Evolutionary conservation across 2,113 vertebrate species (phyloP), one percentile per base, ranked within the genome.

Genomic region (Campylomormyrus numenius): DNA sequence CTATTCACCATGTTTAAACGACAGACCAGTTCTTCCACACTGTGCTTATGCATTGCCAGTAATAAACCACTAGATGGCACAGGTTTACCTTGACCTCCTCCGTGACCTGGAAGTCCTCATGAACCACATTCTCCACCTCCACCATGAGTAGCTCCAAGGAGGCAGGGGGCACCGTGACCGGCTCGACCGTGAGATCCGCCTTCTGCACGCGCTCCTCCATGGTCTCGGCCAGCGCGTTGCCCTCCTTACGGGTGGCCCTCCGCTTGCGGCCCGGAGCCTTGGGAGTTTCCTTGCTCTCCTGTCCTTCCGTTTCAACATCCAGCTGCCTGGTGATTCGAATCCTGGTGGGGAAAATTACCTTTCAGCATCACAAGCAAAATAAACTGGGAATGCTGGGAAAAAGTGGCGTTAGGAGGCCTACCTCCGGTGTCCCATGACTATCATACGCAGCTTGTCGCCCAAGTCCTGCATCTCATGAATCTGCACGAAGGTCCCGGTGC

Each of bases 381-480:
- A 42, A 17, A 80, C 11, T 3, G 15, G 35, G 74, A 80, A 80
- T 42, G 11, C 74, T 42, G 31, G 35, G 74, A 1, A 45, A 49
- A n/a, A 5, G 49, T 84, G 58, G 48, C 9, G 13, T 15, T 1
- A 58, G 17, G 35, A 7, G 31, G 7, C 85, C 93, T 92, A 97
- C 97, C 97, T 96, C n/a, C 97, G 96, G 89, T 99, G 98, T 5
- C 98, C 98, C 97, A 99, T 99, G 90, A 99, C 98, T 0, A 99
- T 99, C 98, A 99, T 99, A 1, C 98, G 97, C 89, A 99, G 91
- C 92, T 98, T 98, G 95, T 99, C 98, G 0, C 98, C 98, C 0
- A 99, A 96, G 94, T 99, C 98, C 95, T 99, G 98, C 98, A 99
- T 98, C 92, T 99, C 98, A 3, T 99, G 98, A 89, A 99, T 99